phyloP scores from a whole-genome alignment of 2,888 invertebrate species.

The Seira musarum region DNA sequence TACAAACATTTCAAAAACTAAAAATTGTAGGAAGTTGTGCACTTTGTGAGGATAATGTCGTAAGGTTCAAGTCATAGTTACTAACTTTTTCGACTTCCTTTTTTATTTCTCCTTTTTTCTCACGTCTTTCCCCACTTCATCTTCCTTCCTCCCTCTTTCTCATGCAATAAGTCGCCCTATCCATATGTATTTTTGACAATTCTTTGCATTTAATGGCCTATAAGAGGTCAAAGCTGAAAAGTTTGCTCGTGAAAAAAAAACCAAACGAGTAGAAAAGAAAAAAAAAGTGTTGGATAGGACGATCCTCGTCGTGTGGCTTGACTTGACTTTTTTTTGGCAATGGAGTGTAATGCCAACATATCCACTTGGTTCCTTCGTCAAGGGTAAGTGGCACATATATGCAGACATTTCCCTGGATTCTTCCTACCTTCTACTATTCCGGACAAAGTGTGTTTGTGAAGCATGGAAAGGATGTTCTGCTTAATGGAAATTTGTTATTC shows the following conservation, averaged over 20 bases:
- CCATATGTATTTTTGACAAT: slow-evolving; percentile 57
- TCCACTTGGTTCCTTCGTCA: too few species aligned
- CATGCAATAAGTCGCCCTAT: slow-evolving; percentile 51
- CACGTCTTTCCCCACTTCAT: slow-evolving; percentile 38
- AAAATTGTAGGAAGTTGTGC: not conserved
- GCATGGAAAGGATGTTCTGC: too few species aligned
- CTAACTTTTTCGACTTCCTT: slow-evolving; percentile 9
- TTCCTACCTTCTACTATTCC: too few species aligned
- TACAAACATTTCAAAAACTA: not conserved
- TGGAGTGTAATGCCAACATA: slow-evolving; percentile 24
- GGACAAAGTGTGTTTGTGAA: too few species aligned
- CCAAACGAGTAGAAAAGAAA: not conserved
- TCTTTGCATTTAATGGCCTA: slow-evolving; percentile 58
- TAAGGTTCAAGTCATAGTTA: too few species aligned
- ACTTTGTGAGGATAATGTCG: too few species aligned
- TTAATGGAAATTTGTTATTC: too few species aligned
- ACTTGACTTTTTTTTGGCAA: slow-evolving; percentile 50
- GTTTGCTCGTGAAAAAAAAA: slow-evolving; percentile 50
- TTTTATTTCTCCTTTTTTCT: slow-evolving; percentile 19
- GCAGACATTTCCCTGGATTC: too few species aligned
- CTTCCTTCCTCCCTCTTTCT: slow-evolving; percentile 33
- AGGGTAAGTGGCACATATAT: too few species aligned
- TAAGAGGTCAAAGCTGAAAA: slow-evolving; percentile 64
- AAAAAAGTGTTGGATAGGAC: too few species aligned
- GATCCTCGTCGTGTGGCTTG: slow-evolving; percentile 18